A percentile compares a stretch with the other conserved stretches of the same genome.
These are phyloP conservation scores for Brachionus manjavacas DNA, from an alignment of 1,140 invertebrate species.

Conservation along the genomic window DNA sequence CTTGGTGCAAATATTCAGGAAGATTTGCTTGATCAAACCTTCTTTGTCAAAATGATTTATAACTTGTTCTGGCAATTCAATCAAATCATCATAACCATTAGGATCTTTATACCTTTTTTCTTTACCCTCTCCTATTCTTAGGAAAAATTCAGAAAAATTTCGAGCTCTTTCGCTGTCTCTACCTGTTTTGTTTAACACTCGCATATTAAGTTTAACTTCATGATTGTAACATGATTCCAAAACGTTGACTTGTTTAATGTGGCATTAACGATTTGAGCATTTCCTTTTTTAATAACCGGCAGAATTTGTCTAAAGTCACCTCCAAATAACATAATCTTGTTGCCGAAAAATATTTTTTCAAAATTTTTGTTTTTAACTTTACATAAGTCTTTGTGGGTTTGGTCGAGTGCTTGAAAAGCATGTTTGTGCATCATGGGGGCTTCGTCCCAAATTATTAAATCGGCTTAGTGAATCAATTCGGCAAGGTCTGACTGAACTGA, in stretches of 20 bases:
- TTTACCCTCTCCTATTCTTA: slow-evolving; percentile 46
- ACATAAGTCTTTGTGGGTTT: too few relatives aligned
- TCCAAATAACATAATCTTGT: slow-evolving; percentile 45
- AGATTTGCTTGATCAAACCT: too few relatives aligned
- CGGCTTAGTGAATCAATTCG: slow-evolving; percentile 47
- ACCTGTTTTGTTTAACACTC: slow-evolving; percentile 36
- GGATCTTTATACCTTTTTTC: background rate
- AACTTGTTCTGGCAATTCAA: too few relatives aligned
- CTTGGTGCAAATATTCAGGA: too few relatives aligned
- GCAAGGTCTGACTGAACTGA: background rate
- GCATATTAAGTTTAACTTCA: slow-evolving; percentile 46
- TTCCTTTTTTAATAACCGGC: slow-evolving; percentile 46
- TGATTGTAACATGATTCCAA: slow-evolving; percentile 45
- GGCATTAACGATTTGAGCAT: slow-evolving; percentile 45
- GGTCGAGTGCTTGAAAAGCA: background rate
- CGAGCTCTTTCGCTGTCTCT: slow-evolving; percentile 40
- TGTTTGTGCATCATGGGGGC: slow-evolving; percentile 45
- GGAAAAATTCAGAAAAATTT: slow-evolving; percentile 19
- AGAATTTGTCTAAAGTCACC: too few relatives aligned
- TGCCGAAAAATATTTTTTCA: slow-evolving; percentile 45
- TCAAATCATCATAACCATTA: too few relatives aligned
- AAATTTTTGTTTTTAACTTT: too few relatives aligned
- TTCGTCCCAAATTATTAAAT: too few relatives aligned
- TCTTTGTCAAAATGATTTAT: too few relatives aligned
- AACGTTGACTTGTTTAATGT: slow-evolving; percentile 46